Conservation (phyloP, 2,888 invertebrate species). For the Amiota mariae region DNA sequence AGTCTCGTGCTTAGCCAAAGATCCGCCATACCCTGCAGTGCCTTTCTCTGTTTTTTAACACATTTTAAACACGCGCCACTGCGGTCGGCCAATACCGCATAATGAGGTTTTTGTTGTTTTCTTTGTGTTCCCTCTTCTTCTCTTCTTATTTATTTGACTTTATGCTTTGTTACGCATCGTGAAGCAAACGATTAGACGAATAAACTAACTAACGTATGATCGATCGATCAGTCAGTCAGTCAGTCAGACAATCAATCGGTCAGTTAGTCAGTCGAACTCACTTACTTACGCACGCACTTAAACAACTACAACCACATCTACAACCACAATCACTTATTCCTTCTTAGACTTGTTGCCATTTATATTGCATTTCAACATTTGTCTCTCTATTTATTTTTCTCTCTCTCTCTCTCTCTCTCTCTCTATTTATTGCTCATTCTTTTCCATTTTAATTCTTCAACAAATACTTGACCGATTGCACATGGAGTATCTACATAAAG, state of each 20-base stretch:
- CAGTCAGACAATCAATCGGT: constrained; percentile 17
- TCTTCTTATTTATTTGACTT: background rate
- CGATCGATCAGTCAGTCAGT: constrained; percentile 35
- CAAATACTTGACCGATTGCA: background rate
- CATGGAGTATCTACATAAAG: background rate
- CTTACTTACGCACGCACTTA: background rate
- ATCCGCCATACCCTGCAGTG: background rate
- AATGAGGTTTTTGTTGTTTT: background rate
- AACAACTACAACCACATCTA: background rate
- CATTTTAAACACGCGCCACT: too few relatives aligned
- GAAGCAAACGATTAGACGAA: constrained; percentile 16
- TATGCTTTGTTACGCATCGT: constrained; percentile 23
- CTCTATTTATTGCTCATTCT: too few relatives aligned
- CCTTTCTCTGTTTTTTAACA: too few relatives aligned
- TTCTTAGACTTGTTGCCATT: background rate
- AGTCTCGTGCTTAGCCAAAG: constrained; percentile 20
- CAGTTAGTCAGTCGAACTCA: background rate
- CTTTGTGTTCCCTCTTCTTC: constrained; percentile 8
- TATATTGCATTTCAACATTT: constrained; percentile 1
- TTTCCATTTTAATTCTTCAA: too few relatives aligned
- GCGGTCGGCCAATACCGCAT: too few relatives aligned
- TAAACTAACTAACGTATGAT: too few relatives aligned
- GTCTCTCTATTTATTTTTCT: background rate
- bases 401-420: background rate
- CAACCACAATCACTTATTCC: background rate